These are phyloP conservation scores for Diabrotica undecimpunctata DNA, from an alignment of 1,140 invertebrate genomes.

Conservation along the genomic window DNA sequence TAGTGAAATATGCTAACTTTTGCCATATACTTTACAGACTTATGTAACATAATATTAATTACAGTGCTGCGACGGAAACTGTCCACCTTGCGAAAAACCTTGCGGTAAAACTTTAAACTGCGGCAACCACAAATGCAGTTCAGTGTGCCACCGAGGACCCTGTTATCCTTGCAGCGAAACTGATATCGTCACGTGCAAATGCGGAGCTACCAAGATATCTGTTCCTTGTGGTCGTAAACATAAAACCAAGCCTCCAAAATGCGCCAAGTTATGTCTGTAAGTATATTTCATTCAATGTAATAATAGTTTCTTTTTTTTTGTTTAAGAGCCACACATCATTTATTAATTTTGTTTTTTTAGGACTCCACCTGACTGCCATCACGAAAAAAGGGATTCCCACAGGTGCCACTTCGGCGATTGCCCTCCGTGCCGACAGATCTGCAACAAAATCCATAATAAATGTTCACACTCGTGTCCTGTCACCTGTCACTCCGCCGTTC, in stretches of 20 bases:
- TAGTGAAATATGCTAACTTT: too few species aligned
- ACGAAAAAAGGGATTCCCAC: slow-evolving; percentile 67
- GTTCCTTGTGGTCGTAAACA: slow-evolving; percentile 84
- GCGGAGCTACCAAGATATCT: slow-evolving; percentile 72
- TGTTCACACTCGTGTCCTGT: slow-evolving; percentile 76
- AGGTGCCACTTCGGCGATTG: slow-evolving; percentile 85
- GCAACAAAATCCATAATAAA: slow-evolving; percentile 55
- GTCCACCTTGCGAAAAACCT: slow-evolving; percentile 81
- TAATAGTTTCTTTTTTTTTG: too few species aligned
- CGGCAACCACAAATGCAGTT: slow-evolving; percentile 84
- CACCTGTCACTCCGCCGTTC: slow-evolving; percentile 77
- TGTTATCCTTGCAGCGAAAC: slow-evolving; percentile 87
- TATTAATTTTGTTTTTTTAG: slow-evolving; percentile 45
- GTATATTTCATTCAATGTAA: slow-evolving; percentile 25
- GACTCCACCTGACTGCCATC: slow-evolving; percentile 73
- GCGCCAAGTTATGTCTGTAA: slow-evolving; percentile 67
- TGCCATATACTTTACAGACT: too few species aligned
- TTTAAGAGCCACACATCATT: too few species aligned
- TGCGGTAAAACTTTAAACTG: slow-evolving; percentile 81
- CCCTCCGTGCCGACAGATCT: slow-evolving; percentile 75
- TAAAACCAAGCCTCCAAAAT: slow-evolving; percentile 73
- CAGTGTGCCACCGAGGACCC: slow-evolving; percentile 80
- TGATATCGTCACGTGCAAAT: slow-evolving; percentile 76
- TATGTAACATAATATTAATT: slow-evolving; percentile 21
- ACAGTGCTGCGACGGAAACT: slow-evolving; percentile 79